These are phyloP conservation scores for Micromesistius poutassou DNA, from an alignment of 2,797 vertebrate genomes.

Conservation along the genomic window DNA sequence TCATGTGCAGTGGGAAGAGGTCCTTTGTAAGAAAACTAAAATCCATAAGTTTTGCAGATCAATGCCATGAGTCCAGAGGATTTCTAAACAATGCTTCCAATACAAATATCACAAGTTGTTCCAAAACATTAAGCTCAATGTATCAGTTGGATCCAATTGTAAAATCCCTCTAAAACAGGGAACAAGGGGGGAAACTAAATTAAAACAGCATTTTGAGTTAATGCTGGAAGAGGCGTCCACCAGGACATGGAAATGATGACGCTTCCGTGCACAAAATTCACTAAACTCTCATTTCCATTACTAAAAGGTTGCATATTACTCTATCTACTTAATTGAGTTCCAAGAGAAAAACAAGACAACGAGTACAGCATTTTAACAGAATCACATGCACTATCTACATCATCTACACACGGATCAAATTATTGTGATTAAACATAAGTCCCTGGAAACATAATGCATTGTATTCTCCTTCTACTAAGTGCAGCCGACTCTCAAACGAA, in stretches of 20 bases:
- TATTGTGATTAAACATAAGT: too few species aligned
- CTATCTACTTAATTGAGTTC: conserved; percentile 13
- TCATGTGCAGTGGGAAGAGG: neutral
- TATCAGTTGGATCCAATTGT: neutral
- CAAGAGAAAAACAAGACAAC: neutral
- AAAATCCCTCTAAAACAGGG: neutral
- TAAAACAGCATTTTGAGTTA: neutral
- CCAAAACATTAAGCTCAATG: neutral
- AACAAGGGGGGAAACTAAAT: too few species aligned
- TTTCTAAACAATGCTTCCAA: too few species aligned
- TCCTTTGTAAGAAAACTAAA: neutral
- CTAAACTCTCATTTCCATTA: neutral
- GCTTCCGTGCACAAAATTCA: conserved; percentile 18
- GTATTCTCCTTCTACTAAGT: too few species aligned
- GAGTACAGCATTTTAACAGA: neutral
- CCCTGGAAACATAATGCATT: too few species aligned
- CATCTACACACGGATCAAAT: too few species aligned
- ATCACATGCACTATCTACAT: neutral
- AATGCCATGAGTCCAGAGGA: neutral
- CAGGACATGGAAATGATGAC: conserved; percentile 15
- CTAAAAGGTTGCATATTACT: conserved; percentile 11
- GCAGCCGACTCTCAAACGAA: too few species aligned
- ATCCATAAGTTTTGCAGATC: neutral
- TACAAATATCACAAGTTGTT: neutral
- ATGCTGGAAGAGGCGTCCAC: neutral